Percentiles rank a stretch among this genome's conserved stretches.
These are phyloP conservation scores for Darevskia mixta DNA, from an alignment of 2,797 vertebrate genomes.

Conservation along the genomic window DNA sequence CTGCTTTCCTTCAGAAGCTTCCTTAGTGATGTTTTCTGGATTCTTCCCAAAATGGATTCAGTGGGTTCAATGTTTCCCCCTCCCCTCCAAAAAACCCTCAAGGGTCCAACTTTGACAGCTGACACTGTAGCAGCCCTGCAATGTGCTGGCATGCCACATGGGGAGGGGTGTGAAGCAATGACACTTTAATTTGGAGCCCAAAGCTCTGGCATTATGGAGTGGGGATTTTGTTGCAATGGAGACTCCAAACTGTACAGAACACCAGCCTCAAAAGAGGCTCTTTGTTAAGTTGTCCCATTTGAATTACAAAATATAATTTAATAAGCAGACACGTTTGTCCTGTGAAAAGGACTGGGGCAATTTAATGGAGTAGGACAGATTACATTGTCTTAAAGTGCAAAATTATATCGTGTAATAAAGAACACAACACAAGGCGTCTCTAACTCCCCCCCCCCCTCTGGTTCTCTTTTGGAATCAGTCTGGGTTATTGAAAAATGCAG, in stretches of 20 bases:
- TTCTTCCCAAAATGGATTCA: conserved; percentile 6
- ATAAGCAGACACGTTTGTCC: conserved; percentile 54
- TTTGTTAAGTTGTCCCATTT: conserved; percentile 38
- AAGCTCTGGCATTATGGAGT: conserved; percentile 40
- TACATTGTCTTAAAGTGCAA: conserved; percentile 40
- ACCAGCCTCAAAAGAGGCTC: conserved; percentile 24
- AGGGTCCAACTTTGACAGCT: not conserved
- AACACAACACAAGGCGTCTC: not conserved
- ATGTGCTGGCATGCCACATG: not conserved
- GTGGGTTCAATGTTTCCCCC: not conserved
- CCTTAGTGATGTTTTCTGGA: conserved; percentile 8
- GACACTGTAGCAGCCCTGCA: not conserved
- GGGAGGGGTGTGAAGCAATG: not conserved
- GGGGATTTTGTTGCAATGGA: conserved; percentile 39
- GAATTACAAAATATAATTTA: conserved; percentile 54
- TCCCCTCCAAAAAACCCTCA: not conserved
- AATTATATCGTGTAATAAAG: conserved; percentile 24
- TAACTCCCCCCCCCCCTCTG: not conserved
- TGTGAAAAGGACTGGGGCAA: conserved; percentile 28
- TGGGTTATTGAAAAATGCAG: not conserved
- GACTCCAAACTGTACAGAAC: conserved; percentile 24
- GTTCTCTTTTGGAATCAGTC: not conserved
- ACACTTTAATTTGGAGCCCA: not conserved
- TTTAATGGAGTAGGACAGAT: conserved; percentile 45
- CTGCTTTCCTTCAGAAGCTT: conserved; percentile 22